phyloP scores from a whole-genome alignment of 2,113 vertebrate species.

The Colistium nudipinnis region DNA sequence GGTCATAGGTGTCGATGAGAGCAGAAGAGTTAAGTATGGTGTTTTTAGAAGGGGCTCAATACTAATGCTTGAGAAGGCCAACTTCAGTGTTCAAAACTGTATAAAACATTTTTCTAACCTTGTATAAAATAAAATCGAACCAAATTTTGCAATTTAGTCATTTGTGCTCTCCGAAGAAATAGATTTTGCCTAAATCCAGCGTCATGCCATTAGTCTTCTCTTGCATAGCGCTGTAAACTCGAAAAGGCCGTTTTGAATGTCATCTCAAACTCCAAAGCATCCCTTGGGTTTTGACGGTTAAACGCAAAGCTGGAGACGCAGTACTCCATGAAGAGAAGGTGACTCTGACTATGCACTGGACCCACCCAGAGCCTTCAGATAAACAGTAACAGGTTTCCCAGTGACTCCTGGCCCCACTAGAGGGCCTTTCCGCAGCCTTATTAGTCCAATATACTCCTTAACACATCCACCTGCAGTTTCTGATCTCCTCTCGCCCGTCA shows the following conservation, averaged over 20 bases:
- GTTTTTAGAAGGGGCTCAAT: not conserved
- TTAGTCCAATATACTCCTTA: slow-evolving; percentile 23
- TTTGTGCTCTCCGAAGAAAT: too few species aligned
- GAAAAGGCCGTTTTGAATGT: too few species aligned
- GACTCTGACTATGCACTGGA: not conserved
- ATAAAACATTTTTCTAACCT: not conserved
- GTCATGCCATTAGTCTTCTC: too few species aligned
- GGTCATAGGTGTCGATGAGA: slow-evolving; percentile 9
- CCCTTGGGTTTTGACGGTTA: not conserved
- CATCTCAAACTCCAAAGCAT: not conserved
- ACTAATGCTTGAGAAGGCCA: not conserved
- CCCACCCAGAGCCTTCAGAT: not conserved
- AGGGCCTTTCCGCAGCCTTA: slow-evolving; percentile 10
- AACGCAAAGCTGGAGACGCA: not conserved
- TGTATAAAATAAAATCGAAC: too few species aligned
- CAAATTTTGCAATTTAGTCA: too few species aligned
- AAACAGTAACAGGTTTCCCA: slow-evolving; percentile 35
- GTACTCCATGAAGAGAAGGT: not conserved
- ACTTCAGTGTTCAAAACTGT: too few species aligned
- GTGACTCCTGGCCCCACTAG: not conserved
- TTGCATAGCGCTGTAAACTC: not conserved
- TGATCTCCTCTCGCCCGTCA: slow-evolving; percentile 43
- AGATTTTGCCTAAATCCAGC: too few species aligned
- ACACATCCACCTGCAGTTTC: slow-evolving; percentile 25
- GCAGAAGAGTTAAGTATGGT: not conserved